These are phyloP conservation scores for Furnarius figulus DNA, from an alignment of 2,113 vertebrate genomes.

Conservation along the genomic window DNA sequence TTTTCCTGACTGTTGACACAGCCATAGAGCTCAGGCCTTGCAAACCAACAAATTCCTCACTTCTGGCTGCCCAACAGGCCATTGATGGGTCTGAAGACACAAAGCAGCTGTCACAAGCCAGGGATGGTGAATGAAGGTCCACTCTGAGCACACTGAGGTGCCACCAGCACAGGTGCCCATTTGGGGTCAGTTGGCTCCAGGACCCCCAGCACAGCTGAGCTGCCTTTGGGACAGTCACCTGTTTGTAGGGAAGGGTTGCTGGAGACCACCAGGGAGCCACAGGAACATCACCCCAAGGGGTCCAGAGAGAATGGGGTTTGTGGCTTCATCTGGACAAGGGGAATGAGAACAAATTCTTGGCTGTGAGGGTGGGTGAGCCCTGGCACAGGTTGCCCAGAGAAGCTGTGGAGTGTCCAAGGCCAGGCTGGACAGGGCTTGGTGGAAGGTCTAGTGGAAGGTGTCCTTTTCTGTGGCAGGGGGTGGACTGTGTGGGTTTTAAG, in stretches of 20 bases:
- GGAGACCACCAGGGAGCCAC: not conserved
- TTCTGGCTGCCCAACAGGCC: not conserved
- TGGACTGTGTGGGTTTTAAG: not conserved
- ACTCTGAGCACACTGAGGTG: too few relatives aligned
- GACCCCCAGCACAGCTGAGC: fast-evolving
- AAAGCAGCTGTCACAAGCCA: not conserved
- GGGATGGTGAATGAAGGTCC: not conserved
- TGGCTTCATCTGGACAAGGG: not conserved
- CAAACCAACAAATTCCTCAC: not conserved
- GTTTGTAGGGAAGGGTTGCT: not conserved
- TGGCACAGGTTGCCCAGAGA: not conserved
- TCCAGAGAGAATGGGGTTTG: not conserved
- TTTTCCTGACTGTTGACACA: not conserved
- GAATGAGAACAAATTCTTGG: not conserved
- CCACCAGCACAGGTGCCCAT: not conserved
- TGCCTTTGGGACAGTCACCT: not conserved
- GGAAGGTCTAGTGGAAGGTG: not conserved
- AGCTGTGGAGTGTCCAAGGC: not conserved
- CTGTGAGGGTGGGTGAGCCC: not conserved
- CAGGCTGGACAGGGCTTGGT: not conserved
- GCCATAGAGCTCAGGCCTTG: not conserved
- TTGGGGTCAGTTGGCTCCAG: not conserved
- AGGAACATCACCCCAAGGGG: not conserved
- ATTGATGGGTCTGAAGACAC: not conserved
- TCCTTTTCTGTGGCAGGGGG: not conserved